Percentiles rank a stretch among this genome's conserved stretches.
Conservation (phyloP, 2,797 vertebrate genomes). For the Chaetodon trifasciatus region DNA sequence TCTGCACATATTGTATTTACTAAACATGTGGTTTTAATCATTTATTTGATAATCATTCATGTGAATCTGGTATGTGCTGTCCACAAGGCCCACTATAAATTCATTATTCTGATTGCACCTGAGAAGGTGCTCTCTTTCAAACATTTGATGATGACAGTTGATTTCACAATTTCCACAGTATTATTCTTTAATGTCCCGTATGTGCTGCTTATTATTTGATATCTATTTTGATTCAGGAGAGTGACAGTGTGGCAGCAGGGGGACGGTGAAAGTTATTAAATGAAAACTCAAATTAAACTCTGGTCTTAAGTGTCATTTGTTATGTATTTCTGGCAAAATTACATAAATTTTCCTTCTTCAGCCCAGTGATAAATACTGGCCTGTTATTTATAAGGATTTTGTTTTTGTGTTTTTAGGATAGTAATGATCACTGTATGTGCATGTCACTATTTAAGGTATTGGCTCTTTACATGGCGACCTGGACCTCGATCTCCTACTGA, state of each 20-base stretch:
- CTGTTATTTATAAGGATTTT: too few relatives aligned
- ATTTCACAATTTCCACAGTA: neutral
- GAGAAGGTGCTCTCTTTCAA: neutral
- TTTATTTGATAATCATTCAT: neutral
- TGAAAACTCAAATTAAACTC: neutral
- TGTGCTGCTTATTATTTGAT: neutral
- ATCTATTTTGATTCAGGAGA: neutral
- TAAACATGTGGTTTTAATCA: neutral
- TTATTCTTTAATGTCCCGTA: neutral
- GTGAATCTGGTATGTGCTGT: neutral
- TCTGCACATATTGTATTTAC: neutral
- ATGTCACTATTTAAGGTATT: neutral
- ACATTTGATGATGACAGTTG: neutral
- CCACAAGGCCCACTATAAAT: neutral
- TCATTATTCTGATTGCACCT: neutral
- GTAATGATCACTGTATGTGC: neutral
- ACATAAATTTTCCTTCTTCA: neutral
- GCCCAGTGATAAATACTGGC: too few relatives aligned
- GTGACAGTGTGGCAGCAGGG: neutral
- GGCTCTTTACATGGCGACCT: neutral
- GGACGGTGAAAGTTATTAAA: too few relatives aligned
- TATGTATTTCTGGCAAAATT: conserved; percentile 12
- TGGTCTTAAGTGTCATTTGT: neutral
- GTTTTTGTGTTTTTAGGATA: neutral
- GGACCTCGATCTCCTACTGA: neutral